phyloP scores from a whole-genome alignment of 2,113 vertebrate genomes.

The Eulemur macaco region DNA sequence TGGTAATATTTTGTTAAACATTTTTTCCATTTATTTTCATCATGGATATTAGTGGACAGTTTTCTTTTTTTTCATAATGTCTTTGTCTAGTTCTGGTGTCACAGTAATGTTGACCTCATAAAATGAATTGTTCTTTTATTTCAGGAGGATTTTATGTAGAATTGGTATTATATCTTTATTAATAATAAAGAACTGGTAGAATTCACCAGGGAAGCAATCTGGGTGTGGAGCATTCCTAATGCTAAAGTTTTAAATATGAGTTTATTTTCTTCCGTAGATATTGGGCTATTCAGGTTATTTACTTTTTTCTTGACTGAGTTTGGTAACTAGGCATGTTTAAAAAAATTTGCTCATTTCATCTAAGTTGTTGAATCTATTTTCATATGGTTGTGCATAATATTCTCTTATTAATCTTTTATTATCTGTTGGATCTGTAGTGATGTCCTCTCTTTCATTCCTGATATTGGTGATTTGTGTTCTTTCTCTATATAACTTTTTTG shows the following conservation, averaged over 20 bases:
- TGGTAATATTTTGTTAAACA: neutral
- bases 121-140: neutral
- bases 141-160: neutral
- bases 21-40: neutral
- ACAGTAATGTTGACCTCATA: neutral
- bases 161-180: neutral
- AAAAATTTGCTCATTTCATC: neutral
- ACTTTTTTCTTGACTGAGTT: neutral
- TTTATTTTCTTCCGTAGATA: neutral
- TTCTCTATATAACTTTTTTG: neutral
- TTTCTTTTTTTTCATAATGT: neutral
- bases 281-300: neutral
- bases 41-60: neutral
- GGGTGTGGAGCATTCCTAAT: neutral
- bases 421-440: neutral
- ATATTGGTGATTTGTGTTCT: neutral
- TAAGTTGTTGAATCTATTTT: neutral
- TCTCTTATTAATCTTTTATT: neutral
- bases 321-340: neutral
- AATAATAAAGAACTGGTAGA: neutral
- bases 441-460: neutral
- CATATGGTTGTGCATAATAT: neutral
- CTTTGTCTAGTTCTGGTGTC: neutral
- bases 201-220: neutral
- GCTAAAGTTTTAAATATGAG: neutral